Evolutionary conservation across 1,140 invertebrate genomes (phyloP).

Genomic region (Trinorchestia longiramus): DNA sequence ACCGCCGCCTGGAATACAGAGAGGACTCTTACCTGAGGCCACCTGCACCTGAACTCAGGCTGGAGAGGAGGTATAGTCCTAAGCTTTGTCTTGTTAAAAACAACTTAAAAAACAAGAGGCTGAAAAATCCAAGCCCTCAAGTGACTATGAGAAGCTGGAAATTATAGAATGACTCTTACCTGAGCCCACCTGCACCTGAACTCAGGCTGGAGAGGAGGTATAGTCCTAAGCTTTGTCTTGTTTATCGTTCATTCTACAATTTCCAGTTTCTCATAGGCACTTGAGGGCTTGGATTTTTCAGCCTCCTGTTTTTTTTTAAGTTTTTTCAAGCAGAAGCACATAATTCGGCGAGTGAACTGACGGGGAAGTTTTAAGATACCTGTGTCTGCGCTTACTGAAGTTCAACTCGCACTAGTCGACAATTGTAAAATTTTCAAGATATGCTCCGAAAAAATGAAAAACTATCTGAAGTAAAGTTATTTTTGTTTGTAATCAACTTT

Average conservation of each 20-base stretch:
- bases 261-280: no score
- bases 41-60: not conserved
- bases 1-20: constrained; percentile 16
- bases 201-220: not conserved
- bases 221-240: no score
- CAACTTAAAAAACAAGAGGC: not conserved
- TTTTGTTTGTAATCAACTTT: no score
- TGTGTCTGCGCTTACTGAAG: not conserved
- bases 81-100: not conserved
- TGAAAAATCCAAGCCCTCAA: no score
- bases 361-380: not conserved
- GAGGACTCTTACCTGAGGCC: not conserved
- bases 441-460: no score
- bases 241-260: not conserved
- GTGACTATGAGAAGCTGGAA: no score
- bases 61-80: not conserved
- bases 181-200: not conserved
- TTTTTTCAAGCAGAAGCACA: not conserved
- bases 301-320: no score
- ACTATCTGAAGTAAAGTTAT: no score
- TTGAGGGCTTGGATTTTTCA: no score
- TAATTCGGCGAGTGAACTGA: not conserved
- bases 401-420: no score
- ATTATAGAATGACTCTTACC: not conserved
- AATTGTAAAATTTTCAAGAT: no score